Evolutionary conservation across 1,140 invertebrate genomes (phyloP), one percentile per base, ranked within the genome.

Genomic region (Paraescarpia echinospica): DNA sequence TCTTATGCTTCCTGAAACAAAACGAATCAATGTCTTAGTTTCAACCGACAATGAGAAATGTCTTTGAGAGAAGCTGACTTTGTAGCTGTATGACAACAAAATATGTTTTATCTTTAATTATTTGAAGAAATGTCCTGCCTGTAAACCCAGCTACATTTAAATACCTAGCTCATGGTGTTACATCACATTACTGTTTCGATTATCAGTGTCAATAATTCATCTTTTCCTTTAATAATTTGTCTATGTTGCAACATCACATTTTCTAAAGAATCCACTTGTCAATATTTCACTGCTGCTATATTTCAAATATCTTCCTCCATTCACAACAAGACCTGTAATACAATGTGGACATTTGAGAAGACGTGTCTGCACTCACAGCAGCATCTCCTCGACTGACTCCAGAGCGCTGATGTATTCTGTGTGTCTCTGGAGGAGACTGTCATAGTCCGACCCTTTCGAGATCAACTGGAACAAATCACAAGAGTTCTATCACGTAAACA

Each of bases 381-480:
- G 97, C 91, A 96, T 97, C 92, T 97, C 96, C 0, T 97, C 96
- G 0, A 99, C 97, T 48, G 97, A 96, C 33, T 97, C 96, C 95
- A 98, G 97, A 93, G 97, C 98, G 34, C 97, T 96, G 95, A 98
- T 98, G 95, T 99, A 98, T 92, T 97, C 96, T 34, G 97, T 96
- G 95, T 99, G 98, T 94, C 97, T 97, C 92, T 97, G 96, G 0
- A 98, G 93, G 89, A 99, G 96, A 33, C 97, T 96, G 41, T 98
- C 97, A 95, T 98, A 98, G 96, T 99, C 98, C 0, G 98, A 98
- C 5, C 98, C 98, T 93, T 98, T 97, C 93, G 97, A 94, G 92
- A 96, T 94, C 27, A 97, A 93, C 96, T 97, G 93, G 92, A 89
- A 93, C 94, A 93, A 77, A 90, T 92, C 92, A 92, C 33, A 92